Percentiles rank a stretch among this genome's conserved stretches.
phyloP scores from a whole-genome alignment of 2,888 invertebrate species.

The Rhamphomyia laevipes region DNA sequence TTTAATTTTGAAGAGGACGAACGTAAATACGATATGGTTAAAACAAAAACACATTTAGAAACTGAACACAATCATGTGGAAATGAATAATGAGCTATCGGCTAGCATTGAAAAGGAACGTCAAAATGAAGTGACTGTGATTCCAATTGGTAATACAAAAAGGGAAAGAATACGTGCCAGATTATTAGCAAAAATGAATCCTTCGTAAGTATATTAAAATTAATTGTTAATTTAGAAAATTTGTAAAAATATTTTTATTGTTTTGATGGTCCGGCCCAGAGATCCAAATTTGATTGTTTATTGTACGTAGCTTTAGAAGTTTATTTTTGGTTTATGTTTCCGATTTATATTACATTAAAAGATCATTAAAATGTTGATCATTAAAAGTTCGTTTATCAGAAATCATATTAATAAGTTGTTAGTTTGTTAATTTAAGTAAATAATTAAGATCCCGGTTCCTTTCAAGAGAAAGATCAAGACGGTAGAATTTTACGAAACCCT shows the following conservation, averaged over 20 bases:
- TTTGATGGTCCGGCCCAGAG: background rate
- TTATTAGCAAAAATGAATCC: constrained; percentile 37
- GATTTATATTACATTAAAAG: too few species aligned
- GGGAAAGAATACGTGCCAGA: constrained; percentile 35
- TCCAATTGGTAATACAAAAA: constrained; percentile 39
- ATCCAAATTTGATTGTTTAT: background rate
- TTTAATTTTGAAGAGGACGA: constrained; percentile 76
- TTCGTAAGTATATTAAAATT: constrained; percentile 26
- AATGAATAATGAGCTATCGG: constrained; percentile 62
- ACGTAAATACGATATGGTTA: constrained; percentile 57
- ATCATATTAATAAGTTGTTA: too few species aligned
- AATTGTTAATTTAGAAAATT: too few species aligned
- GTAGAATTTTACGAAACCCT: too few species aligned
- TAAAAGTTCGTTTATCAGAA: too few species aligned
- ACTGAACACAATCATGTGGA: constrained; percentile 42
- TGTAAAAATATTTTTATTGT: background rate
- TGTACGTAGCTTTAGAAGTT: too few species aligned
- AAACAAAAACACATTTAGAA: constrained; percentile 36
- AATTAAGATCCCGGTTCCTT: too few species aligned
- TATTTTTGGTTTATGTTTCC: too few species aligned
- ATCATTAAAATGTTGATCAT: too few species aligned
- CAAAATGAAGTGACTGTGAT: constrained; percentile 46
- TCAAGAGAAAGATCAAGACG: too few species aligned
- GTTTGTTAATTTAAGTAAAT: too few species aligned
- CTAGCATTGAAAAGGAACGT: constrained; percentile 69